Evolutionary conservation across 2,888 invertebrate genomes (phyloP).

Genomic region (Cosmia trapezina): DNA sequence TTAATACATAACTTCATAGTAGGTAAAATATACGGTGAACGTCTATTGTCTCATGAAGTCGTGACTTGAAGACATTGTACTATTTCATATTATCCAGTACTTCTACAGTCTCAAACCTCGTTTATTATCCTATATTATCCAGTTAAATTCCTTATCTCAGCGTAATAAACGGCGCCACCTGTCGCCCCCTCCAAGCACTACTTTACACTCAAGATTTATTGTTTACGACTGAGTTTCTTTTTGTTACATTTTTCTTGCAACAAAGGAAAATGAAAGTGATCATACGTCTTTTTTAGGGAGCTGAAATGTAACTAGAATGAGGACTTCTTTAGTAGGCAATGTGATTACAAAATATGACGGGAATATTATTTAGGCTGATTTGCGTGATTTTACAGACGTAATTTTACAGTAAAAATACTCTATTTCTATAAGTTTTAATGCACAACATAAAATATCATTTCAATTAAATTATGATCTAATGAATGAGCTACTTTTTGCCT

Average conservation of each 20-base stretch:
- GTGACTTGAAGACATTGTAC: background rate
- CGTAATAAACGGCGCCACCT: conserved; percentile 36
- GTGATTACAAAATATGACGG: conserved; percentile 1
- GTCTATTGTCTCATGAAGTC: background rate
- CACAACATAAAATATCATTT: too few relatives aligned
- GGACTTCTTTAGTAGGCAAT: conserved; percentile 4
- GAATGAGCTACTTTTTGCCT: too few relatives aligned
- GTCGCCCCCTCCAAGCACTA: conserved; percentile 23
- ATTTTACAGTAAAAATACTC: too few relatives aligned
- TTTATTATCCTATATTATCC: too few relatives aligned
- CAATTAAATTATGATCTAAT: too few relatives aligned
- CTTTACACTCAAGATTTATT: conserved; percentile 49
- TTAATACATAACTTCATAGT: background rate
- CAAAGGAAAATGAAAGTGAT: conserved; percentile 26
- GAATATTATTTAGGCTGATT: background rate
- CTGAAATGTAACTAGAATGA: background rate
- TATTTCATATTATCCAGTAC: background rate
- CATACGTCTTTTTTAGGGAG: conserved; percentile 8
- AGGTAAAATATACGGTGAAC: background rate
- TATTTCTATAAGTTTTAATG: too few relatives aligned
- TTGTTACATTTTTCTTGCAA: conserved; percentile 7
- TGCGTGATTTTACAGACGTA: too few relatives aligned
- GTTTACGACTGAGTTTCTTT: conserved; percentile 44
- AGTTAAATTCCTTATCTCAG: conserved; percentile 25
- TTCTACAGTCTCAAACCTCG: background rate